phyloP scores from a whole-genome alignment of 2,797 vertebrate species.

The Lerista edwardsae region DNA sequence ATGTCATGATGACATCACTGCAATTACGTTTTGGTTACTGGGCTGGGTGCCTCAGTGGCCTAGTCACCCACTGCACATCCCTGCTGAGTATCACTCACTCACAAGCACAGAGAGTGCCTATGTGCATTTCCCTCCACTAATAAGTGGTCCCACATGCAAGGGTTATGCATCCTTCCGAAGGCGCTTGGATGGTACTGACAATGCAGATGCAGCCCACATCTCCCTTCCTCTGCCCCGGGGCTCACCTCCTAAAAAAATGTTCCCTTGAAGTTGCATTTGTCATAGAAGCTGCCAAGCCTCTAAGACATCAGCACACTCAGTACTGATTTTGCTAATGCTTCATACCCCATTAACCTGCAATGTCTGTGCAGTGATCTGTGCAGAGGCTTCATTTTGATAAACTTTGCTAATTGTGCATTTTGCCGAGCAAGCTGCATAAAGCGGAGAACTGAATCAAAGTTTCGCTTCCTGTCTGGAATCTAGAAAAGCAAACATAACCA shows the following conservation, averaged over 20 bases:
- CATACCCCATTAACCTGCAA: constrained; percentile 25
- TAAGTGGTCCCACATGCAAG: no score
- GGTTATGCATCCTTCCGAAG: neutral
- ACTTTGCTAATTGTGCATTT: constrained; percentile 16
- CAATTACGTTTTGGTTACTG: no score
- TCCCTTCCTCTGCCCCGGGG: neutral
- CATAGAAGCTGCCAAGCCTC: constrained; percentile 36
- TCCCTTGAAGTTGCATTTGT: constrained; percentile 6
- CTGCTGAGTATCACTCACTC: no score
- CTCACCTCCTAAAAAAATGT: neutral
- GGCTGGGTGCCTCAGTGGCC: no score
- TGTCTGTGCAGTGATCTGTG: constrained; percentile 24
- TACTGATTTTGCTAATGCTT: constrained; percentile 38
- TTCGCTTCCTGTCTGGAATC: constrained; percentile 8
- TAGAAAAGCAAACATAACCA: neutral
- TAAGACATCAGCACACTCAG: constrained; percentile 23
- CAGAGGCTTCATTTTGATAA: constrained; percentile 50
- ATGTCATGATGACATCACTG: no score
- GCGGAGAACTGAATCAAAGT: neutral
- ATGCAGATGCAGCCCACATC: neutral
- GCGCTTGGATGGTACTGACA: neutral
- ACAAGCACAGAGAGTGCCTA: no score
- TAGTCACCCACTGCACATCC: no score
- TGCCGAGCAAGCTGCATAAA: constrained; percentile 32
- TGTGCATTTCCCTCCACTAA: neutral